Conservation (phyloP, 2,888 invertebrate species). For the Coleophora flavipennella region DNA sequence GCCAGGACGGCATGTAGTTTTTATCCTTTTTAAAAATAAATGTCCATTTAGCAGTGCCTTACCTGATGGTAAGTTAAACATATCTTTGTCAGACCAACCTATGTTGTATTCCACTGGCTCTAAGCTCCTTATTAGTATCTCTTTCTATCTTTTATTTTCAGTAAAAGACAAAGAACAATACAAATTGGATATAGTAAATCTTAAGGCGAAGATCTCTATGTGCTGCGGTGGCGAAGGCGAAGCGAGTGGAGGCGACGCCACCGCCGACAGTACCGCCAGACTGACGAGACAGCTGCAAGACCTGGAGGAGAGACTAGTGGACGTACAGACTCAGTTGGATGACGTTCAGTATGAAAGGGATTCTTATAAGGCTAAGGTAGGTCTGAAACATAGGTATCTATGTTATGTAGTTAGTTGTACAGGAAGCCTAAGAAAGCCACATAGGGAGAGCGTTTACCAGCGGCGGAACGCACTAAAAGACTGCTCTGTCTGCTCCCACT, state of each 20-base stretch:
- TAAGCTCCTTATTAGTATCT: not conserved
- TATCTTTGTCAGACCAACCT: too few species aligned
- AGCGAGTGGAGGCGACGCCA: slow-evolving; percentile 18
- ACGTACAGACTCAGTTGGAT: slow-evolving; percentile 65
- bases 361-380: slow-evolving; percentile 52
- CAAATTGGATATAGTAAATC: slow-evolving; percentile 46
- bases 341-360: slow-evolving; percentile 68
- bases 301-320: slow-evolving; percentile 64
- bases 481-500: too few species aligned
- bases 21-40: too few species aligned
- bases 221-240: slow-evolving; percentile 42
- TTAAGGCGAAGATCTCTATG: slow-evolving; percentile 50
- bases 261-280: slow-evolving; percentile 26
- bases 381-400: too few species aligned
- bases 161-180: slow-evolving; percentile 57
- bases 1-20: too few species aligned
- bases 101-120: too few species aligned
- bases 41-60: too few species aligned
- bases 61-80: too few species aligned
- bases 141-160: slow-evolving; percentile 20
- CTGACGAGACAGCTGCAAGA: slow-evolving; percentile 61
- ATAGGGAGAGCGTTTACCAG: too few species aligned
- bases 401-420: too few species aligned
- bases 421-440: too few species aligned
- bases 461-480: too few species aligned